Evolutionary conservation across 2,888 invertebrate species (phyloP), one percentile per base, ranked within the genome.

Genomic region (Lacanobia wlatinum): DNA sequence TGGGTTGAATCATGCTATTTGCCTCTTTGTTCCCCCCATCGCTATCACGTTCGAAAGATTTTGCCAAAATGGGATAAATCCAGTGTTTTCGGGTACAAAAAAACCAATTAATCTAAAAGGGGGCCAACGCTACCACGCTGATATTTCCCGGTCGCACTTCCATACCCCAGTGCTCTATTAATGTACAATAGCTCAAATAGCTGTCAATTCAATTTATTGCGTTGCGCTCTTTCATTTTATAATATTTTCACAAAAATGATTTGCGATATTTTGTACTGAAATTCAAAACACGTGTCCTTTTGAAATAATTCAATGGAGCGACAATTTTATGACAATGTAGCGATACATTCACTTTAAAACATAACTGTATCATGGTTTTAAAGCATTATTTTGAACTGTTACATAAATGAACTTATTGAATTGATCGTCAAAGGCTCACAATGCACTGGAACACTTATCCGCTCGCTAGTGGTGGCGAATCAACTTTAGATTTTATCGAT

Each of bases 101-200:
- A 80, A 84, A 63, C 1, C 73, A 70, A 80, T 76, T 66, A 80
- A 70, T 68, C 38, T 60, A 70, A 73, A 70, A n/a, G n/a, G n/a
- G 68, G 61, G 56, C 53, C 60, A 66, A 55, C 64, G 58, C 40
- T 52, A 62, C 80, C 48, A 50, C 55, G 43, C 66, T 70, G 55
- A 66, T 76, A 62, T 68, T 71, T 76, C 38, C 61, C 64, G 62
- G 56, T 61, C 50, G 28, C 56, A 65, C 55, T 70, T 73, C 46
- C 61, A 80, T 73, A 65, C 60, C 46, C 48, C 61, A 68, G 61
- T 70, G 70, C 60, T 80, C 56, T 73, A 80, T 84, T 81, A 70
- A 76, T 65, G 50, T 50, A 73, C 68, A 72, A 80, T 56, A 53
- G n/a, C n/a, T n/a, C n/a, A n/a, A n/a, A n/a, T n/a, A n/a, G 76